These are phyloP conservation scores for Felis catus DNA, from an alignment of 2,113 vertebrate genomes.

Conservation along the genomic window F.catus_Fca126_mat1.0 CM031413.1:50611501-50612000, in stretches of 20 bases:
- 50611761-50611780: neutral
- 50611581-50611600: neutral
- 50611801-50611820: neutral
- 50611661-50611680: neutral
- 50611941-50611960: neutral
- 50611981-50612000: neutral
- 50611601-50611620: neutral
- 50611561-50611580: neutral
- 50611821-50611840: neutral
- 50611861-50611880: neutral
- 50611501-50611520: neutral
- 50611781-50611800: neutral
- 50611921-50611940: neutral
- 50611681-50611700: neutral
- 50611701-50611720: neutral
- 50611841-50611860: neutral
- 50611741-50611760: neutral
- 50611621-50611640: neutral
- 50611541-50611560: neutral
- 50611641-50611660: neutral
- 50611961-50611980: neutral
- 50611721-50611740: neutral
- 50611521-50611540: neutral
- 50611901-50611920: neutral
- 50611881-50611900: neutral